Evolutionary conservation across 1,140 invertebrate species (phyloP).

Genomic region (Ruditapes philippinarum): DNA sequence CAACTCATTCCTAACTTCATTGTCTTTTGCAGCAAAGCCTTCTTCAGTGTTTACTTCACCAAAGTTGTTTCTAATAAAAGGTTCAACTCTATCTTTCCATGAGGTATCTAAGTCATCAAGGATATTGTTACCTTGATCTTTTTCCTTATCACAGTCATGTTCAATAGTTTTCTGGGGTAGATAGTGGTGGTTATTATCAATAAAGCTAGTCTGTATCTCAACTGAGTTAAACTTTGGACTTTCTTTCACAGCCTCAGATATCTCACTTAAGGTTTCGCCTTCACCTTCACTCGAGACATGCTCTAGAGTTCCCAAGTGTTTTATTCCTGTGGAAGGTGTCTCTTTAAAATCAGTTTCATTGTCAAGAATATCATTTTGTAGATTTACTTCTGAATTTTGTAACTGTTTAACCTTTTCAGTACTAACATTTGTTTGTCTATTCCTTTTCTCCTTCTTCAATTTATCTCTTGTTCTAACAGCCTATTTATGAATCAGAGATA

Average conservation of each 20-base stretch:
- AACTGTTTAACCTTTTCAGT: too few species aligned
- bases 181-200: background rate
- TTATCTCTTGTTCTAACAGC: background rate
- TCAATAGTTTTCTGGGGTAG: background rate
- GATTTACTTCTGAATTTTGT: too few species aligned
- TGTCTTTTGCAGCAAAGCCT: background rate
- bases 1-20: background rate
- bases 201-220: constrained; percentile 38
- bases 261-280: background rate
- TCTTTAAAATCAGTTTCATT: too few species aligned
- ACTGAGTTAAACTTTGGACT: constrained; percentile 38
- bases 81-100: constrained; percentile 44
- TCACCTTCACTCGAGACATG: background rate
- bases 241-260: background rate
- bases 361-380: too few species aligned
- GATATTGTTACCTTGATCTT: background rate
- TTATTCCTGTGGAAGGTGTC: too few species aligned
- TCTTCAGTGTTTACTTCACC: background rate
- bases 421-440: background rate
- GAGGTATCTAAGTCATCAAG: constrained; percentile 35
- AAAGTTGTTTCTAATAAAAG: constrained; percentile 30
- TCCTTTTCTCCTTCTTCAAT: background rate
- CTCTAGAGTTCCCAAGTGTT: too few species aligned
- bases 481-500: too few species aligned
- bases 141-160: background rate